Percentiles rank a stretch among this genome's conserved stretches.
These are phyloP conservation scores for Oikopleura albicans DNA, from an alignment of 23 tunicate species.

Conservation along the genomic window DNA sequence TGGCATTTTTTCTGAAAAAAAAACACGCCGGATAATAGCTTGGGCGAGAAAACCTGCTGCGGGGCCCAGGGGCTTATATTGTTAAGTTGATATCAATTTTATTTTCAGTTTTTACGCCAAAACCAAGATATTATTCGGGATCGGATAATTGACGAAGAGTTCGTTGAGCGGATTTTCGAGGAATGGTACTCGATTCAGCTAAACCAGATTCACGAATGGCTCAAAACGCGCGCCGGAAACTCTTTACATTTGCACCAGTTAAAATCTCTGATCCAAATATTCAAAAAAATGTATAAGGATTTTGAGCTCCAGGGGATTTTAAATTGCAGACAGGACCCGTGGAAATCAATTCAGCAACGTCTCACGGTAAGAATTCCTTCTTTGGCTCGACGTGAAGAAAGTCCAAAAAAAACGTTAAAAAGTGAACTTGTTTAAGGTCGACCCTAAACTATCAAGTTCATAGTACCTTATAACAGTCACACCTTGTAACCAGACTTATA, in stretches of 20 bases:
- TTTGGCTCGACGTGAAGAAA: too few species aligned
- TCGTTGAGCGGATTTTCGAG: constrained; percentile 31
- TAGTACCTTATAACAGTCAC: too few species aligned
- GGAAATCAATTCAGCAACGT: constrained; percentile 37
- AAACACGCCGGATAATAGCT: too few species aligned
- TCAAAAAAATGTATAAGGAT: constrained; percentile 58
- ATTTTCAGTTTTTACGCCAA: constrained; percentile 26
- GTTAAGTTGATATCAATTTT: too few species aligned
- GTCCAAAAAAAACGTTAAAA: too few species aligned
- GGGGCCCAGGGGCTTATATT: too few species aligned
- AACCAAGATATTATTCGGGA: constrained; percentile 65
- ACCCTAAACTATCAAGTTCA: too few species aligned
- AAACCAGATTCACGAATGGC: constrained; percentile 38
- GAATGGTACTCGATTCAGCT: constrained; percentile 27
- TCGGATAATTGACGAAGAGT: constrained; percentile 40
- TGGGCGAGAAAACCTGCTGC: too few species aligned
- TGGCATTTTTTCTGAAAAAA: too few species aligned
- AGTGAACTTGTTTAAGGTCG: too few species aligned
- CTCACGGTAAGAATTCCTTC: constrained; percentile 41
- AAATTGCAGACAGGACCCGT: constrained; percentile 25
- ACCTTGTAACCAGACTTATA: too few species aligned
- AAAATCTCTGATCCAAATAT: constrained; percentile 52
- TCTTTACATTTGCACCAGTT: constrained; percentile 73
- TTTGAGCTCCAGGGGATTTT: constrained; percentile 77
- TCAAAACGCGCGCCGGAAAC: constrained; percentile 33